These are phyloP conservation scores for Macrobrachium nipponense DNA, from an alignment of 1,140 invertebrate genomes.

Conservation along the genomic window DNA sequence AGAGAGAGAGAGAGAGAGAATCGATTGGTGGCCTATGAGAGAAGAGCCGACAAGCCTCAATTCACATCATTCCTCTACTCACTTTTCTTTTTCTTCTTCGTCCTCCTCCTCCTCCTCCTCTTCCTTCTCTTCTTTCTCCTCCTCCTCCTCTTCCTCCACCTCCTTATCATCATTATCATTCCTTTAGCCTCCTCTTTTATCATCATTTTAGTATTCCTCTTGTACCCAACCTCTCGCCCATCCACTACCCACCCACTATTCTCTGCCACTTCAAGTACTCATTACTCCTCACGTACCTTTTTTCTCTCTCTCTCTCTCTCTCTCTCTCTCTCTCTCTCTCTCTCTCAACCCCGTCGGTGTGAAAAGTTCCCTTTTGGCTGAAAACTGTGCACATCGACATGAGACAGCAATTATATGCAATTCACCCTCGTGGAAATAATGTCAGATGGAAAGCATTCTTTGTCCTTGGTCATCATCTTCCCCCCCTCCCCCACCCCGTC, in stretches of 20 bases:
- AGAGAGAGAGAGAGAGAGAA: constrained; percentile 27
- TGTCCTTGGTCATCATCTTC: not conserved
- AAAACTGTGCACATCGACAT: not conserved
- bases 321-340: not conserved
- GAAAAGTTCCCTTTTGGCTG: not conserved
- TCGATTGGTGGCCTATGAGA: not conserved
- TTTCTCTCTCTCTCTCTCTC: not conserved
- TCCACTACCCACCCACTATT: not conserved
- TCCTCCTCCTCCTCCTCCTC: not conserved
- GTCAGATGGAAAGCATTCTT: constrained; percentile 10
- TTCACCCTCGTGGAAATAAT: constrained; percentile 11
- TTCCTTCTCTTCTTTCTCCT: not conserved
- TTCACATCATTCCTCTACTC: not conserved
- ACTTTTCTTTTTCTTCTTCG: not conserved
- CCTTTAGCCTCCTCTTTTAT: not conserved
- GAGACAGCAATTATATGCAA: constrained; percentile 14
- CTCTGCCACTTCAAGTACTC: not conserved
- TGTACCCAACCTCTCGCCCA: too few species aligned
- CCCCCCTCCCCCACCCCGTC: too few species aligned
- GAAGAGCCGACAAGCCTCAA: not conserved
- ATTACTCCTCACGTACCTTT: not conserved
- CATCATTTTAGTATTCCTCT: not conserved
- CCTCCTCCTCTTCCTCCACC: not conserved
- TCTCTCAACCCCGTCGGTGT: not conserved
- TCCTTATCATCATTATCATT: not conserved